Percentiles rank a stretch among this genome's conserved stretches.
These are phyloP conservation scores for Clarias laeviceps DNA, from an alignment of 2,797 vertebrate genomes.

Conservation along the genomic window DNA sequence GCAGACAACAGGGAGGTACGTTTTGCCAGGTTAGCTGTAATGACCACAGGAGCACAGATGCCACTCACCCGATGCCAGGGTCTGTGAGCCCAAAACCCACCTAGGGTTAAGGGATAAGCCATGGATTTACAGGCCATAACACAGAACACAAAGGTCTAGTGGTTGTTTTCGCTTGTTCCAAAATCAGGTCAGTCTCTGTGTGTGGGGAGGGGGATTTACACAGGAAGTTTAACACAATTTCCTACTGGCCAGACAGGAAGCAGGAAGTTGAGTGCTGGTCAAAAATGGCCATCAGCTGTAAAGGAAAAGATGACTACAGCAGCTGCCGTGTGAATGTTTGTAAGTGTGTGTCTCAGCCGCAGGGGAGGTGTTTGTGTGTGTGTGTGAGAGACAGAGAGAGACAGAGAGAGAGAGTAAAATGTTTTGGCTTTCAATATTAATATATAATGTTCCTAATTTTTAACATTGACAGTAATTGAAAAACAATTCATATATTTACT, in stretches of 20 bases:
- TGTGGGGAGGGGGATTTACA: slow-evolving; percentile 39
- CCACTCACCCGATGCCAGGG: not conserved
- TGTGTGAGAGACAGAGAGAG: not conserved
- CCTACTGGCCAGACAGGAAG: slow-evolving; percentile 70
- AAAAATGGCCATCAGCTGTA: slow-evolving; percentile 46
- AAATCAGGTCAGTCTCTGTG: slow-evolving; percentile 41
- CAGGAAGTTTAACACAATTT: slow-evolving; percentile 70
- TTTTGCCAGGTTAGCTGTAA: slow-evolving; percentile 17
- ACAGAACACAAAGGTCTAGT: not conserved
- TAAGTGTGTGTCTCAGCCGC: not conserved
- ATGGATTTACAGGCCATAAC: slow-evolving; percentile 17
- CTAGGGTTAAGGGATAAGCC: slow-evolving; percentile 4
- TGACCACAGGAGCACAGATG: slow-evolving; percentile 22
- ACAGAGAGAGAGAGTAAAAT: not conserved
- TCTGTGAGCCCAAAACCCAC: slow-evolving; percentile 15
- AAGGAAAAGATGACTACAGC: slow-evolving; percentile 41
- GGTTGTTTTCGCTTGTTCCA: slow-evolving; percentile 37
- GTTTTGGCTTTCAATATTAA: not conserved
- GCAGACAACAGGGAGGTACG: slow-evolving; percentile 97
- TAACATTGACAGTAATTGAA: slow-evolving; percentile 7
- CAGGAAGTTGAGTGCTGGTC: slow-evolving; percentile 64
- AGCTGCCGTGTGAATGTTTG: slow-evolving; percentile 8
- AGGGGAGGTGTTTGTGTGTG: not conserved
- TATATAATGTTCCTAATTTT: not conserved
- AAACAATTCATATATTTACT: slow-evolving; percentile 2